Evolutionary conservation across 2,888 invertebrate species (phyloP).

Genomic region (Nomada ferruginata): DNA sequence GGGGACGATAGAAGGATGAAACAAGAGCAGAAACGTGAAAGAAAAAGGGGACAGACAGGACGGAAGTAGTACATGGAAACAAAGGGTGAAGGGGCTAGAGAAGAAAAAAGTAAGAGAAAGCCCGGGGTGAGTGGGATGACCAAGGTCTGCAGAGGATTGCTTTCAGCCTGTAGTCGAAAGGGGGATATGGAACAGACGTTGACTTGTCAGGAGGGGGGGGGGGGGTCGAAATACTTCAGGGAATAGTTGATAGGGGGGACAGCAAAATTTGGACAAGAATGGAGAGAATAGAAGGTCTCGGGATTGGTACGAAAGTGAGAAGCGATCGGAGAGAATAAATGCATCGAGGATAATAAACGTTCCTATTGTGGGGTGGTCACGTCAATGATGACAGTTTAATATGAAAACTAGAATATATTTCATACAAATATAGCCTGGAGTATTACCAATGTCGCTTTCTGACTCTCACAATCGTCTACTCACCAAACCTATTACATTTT

Average conservation of each 20-base stretch:
- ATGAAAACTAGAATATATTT: too few species aligned
- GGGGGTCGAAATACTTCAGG: neutral
- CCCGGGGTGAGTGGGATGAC: neutral
- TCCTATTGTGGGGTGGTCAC: neutral
- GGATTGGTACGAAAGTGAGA: slow-evolving; percentile 14
- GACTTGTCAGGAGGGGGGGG: neutral
- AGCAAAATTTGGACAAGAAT: neutral
- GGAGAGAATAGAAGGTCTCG: neutral
- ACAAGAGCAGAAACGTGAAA: neutral
- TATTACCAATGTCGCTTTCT: too few species aligned
- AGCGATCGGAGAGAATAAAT: neutral
- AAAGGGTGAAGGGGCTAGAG: neutral
- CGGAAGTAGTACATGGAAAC: neutral
- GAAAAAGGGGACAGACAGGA: neutral
- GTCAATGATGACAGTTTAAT: too few species aligned
- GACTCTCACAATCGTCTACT: too few species aligned
- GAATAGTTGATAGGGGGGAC: neutral
- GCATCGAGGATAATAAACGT: slow-evolving; percentile 12
- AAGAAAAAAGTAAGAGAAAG: slow-evolving; percentile 16
- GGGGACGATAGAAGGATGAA: neutral
- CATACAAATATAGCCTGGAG: too few species aligned
- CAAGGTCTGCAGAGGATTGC: slow-evolving; percentile 46
- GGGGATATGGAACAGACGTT: slow-evolving; percentile 35
- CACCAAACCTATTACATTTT: too few species aligned
- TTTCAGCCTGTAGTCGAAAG: slow-evolving; percentile 38